Evolutionary conservation across 2,888 invertebrate species (phyloP), one percentile per base, ranked within the genome.

Genomic region (Nemotelus pantherinus): DNA sequence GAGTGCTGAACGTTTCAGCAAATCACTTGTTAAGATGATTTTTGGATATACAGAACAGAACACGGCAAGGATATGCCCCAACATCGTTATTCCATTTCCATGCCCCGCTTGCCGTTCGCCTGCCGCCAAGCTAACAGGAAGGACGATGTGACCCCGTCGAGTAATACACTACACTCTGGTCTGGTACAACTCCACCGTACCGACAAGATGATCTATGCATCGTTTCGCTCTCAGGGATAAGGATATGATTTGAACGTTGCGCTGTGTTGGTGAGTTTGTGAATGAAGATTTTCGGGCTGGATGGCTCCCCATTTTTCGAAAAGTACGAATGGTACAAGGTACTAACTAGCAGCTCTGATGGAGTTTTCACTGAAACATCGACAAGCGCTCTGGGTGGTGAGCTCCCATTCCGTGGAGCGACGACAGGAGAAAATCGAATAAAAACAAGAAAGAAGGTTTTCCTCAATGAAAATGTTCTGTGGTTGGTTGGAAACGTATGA

Each of bases 1-100:
- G 85, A 86, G 84, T 82, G 82, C 82, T 80, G 79, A 83, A 83
- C 82, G 81, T 80, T 80, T 81, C 80, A 81, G 81, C 81, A 82
- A 82, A 72, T 76, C 72, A 68, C 58, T 67, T 45, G 77, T 68
- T 68, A 77, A 68, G 77, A 63, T 60, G 77, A 67, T 67, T 77
- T 76, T 77, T 55, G 68, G 76, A 74, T 74, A 60, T 25, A 74
- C 48, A 48, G 57, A 78, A 74, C 48, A 48, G 57, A 78, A 72
- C 78, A 77, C 78, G 60, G 75, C 72, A 64, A 67, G 58, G 64
- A 80, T 77, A 77, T 64, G 77, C 76, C 70, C 68, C 43, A 76
- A 78, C 63, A 77, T 57, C 82, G 80, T 81, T 80, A 81, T 79
- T 82, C 83, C 82, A 83, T 82, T 84, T 82, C 81, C 81, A 25